Conservation (phyloP, 1,140 invertebrate species). For the Galleria mellonella region DNA sequence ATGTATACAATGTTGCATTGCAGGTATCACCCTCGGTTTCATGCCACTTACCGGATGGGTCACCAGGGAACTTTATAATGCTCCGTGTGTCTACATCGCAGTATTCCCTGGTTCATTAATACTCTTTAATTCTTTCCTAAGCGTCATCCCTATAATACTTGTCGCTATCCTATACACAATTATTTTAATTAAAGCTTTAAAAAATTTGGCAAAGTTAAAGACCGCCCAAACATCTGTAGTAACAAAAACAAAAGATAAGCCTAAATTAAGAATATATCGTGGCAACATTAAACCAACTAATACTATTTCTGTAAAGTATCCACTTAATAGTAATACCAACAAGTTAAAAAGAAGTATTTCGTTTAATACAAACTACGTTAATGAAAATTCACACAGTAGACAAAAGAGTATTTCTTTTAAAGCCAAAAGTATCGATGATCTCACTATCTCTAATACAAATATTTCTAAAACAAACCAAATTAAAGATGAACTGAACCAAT, state of each 20-base stretch:
- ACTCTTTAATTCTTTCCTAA: conserved; percentile 69
- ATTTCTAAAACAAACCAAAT: conserved; percentile 4
- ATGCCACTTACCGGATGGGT: conserved; percentile 73
- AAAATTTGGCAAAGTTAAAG: conserved; percentile 63
- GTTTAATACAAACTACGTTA: conserved; percentile 24
- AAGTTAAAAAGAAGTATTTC: conserved; percentile 46
- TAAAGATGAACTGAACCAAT: conserved; percentile 10
- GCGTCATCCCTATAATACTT: conserved; percentile 69
- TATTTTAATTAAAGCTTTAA: conserved; percentile 69
- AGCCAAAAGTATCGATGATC: conserved; percentile 39
- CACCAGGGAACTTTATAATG: conserved; percentile 56
- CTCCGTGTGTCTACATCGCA: conserved; percentile 72
- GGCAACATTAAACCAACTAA: conserved; percentile 26
- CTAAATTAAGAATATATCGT: conserved; percentile 48
- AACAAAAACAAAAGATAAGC: conserved; percentile 11
- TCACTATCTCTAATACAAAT: conserved; percentile 8
- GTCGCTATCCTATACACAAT: conserved; percentile 74
- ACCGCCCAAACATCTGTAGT: conserved; percentile 28
- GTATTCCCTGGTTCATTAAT: conserved; percentile 70
- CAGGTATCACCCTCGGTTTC: conserved; percentile 74
- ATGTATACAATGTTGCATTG: conserved; percentile 17
- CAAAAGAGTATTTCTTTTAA: conserved; percentile 13
- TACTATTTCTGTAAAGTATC: conserved; percentile 23
- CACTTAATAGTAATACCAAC: conserved; percentile 8
- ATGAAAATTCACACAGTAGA: conserved; percentile 11